Conservation (phyloP, 1,140 invertebrate genomes). For the Phthorimaea operculella region DNA sequence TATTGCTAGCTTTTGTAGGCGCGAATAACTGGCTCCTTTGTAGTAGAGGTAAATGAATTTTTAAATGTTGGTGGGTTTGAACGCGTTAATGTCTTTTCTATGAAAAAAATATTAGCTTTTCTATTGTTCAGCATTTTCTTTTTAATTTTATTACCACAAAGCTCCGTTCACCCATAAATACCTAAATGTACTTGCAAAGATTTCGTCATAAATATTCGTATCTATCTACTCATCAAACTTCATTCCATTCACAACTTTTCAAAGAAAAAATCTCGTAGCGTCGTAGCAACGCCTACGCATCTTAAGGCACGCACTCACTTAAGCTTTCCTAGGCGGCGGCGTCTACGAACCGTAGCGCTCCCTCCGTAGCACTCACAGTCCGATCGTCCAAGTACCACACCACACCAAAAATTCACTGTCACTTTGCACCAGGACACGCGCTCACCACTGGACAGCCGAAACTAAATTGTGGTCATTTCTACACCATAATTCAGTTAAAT, state of each 20-base stretch:
- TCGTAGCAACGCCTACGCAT: neutral
- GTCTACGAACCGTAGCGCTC: slow-evolving; percentile 33
- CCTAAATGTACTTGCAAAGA: no score
- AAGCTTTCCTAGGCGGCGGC: slow-evolving; percentile 27
- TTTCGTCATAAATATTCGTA: no score
- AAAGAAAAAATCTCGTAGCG: neutral
- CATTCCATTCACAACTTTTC: no score
- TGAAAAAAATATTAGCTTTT: no score
- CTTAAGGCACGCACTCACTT: slow-evolving; percentile 33
- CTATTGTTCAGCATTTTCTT: no score
- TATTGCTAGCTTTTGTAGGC: neutral
- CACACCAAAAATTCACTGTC: slow-evolving; percentile 28
- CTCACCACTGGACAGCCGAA: slow-evolving; percentile 47
- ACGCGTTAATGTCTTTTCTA: no score
- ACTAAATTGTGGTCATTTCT: slow-evolving; percentile 54
- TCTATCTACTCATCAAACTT: no score
- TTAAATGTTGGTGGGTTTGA: no score
- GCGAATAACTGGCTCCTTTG: no score
- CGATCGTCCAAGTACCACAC: slow-evolving; percentile 23
- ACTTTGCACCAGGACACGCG: slow-evolving; percentile 24
- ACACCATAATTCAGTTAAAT: slow-evolving; percentile 65
- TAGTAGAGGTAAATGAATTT: no score
- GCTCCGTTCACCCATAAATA: no score
- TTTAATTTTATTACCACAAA: no score
- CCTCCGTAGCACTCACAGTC: slow-evolving; percentile 31